Evolutionary conservation across 2,797 vertebrate genomes (phyloP).

Genomic region (Onychomys arenicola): DNA sequence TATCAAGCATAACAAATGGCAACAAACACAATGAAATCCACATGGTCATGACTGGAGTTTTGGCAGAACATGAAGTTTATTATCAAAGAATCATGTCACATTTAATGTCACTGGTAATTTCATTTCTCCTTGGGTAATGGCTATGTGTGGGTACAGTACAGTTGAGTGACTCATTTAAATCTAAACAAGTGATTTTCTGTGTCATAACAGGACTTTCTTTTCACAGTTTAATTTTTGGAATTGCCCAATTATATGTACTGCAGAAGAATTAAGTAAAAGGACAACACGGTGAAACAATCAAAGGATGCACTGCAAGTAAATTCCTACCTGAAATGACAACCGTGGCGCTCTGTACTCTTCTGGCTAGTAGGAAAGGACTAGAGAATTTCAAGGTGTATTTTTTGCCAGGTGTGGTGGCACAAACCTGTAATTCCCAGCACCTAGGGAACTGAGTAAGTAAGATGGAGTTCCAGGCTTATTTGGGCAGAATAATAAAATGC

Average conservation of each 20-base stretch:
- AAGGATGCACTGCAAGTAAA: neutral
- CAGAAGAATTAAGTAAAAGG: neutral
- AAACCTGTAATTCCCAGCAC: neutral
- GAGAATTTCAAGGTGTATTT: neutral
- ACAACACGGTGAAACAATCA: neutral
- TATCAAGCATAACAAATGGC: slow-evolving; percentile 78
- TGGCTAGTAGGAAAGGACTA: neutral
- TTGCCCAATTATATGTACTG: neutral
- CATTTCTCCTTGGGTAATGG: slow-evolving; percentile 69
- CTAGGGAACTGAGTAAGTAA: neutral
- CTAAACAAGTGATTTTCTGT: slow-evolving; percentile 61
- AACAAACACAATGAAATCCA: slow-evolving; percentile 82
- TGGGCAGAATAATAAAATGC: neutral
- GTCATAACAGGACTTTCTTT: slow-evolving; percentile 51
- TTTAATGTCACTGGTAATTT: slow-evolving; percentile 76
- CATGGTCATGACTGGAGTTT: slow-evolving; percentile 78
- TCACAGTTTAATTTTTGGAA: neutral
- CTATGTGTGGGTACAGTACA: slow-evolving; percentile 70
- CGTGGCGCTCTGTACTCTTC: neutral
- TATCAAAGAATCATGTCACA: slow-evolving; percentile 76
- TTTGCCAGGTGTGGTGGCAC: neutral
- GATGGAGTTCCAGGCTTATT: neutral
- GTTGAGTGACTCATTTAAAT: slow-evolving; percentile 70
- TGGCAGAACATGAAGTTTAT: slow-evolving; percentile 78
- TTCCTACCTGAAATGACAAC: neutral